Base-by-base conservation (phyloP, 2,113 vertebrate species). In the Ploceus nigricollis region DNA sequence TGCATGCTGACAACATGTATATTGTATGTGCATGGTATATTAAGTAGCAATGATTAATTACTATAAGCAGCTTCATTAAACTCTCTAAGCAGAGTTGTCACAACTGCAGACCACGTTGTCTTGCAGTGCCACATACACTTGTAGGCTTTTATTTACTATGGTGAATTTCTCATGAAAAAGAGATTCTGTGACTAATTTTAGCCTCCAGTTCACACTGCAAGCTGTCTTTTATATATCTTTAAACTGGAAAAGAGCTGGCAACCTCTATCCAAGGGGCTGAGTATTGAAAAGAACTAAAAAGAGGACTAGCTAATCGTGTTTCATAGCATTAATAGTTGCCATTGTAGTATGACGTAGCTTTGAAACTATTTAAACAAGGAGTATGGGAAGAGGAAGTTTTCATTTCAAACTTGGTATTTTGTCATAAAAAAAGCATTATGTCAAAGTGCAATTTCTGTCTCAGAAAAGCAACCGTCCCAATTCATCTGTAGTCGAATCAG, bases 221-320 rank as follows among this genome's bases (percentile, higher is more conserved):
- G 40, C 25, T 89, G 31, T 63, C 53, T 60, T 86, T 44, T 44
- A 18, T 9, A 3, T 28, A 30, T 44, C 15, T 42, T 54, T 33
- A 78, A 45, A 22, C 20, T 35, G 47, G 23, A 85, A 64, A 85
- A 86, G 27, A 60, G 19, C 45, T 39, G 48, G 18, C 27, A 87
- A 42, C 30, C 18, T 89, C 81, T 54, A 8, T 18, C 33, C 68
- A 81, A 44, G 42, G 54, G 40, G 48, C 8, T 31, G 22, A 68
- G 6, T 22, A 33, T 3, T 40, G 71, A 54, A 81, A 77, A 77
- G 50, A 39, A 91, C 35, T 71, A 35, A 42, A 80, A 63, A 40
- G 13, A 56, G 2, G 7, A 31, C 25, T 17, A 39, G 10, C 39
- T 57, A 60, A 71, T 27, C 0, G 0, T 37, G 33, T 35, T 83